These are phyloP conservation scores for Hiodon tergisus DNA, from an alignment of 2,113 vertebrate genomes.

Conservation along the genomic window DNA sequence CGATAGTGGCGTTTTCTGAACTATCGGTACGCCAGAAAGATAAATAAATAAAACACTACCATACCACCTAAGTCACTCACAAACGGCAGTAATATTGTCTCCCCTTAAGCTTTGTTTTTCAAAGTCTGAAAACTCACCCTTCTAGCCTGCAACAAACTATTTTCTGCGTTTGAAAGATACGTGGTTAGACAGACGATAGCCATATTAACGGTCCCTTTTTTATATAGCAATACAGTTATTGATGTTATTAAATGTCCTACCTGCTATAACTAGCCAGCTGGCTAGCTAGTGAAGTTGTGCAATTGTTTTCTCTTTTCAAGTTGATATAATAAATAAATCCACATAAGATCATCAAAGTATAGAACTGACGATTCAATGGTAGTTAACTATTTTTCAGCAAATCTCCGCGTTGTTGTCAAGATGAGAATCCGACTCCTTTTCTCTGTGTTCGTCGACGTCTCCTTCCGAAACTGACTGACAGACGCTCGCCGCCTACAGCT, in stretches of 20 bases:
- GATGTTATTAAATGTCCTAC: conserved; percentile 15
- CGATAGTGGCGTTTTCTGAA: too few relatives aligned
- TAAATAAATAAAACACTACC: too few relatives aligned
- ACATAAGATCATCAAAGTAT: conserved; percentile 8
- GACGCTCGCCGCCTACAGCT: conserved; percentile 14
- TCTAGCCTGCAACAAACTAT: background rate
- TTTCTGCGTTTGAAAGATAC: background rate
- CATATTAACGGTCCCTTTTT: background rate
- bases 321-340: conserved; percentile 17
- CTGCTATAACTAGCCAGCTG: conserved; percentile 11
- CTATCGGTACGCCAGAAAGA: too few relatives aligned
- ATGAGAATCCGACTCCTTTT: conserved; percentile 13
- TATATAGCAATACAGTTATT: background rate
- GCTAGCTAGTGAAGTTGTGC: conserved; percentile 7
- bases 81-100: too few relatives aligned
- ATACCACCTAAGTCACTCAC: too few relatives aligned
- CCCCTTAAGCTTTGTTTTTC: background rate
- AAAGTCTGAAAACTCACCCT: conserved; percentile 22
- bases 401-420: background rate
- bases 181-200: background rate
- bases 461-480: conserved; percentile 20
- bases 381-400: conserved; percentile 12
- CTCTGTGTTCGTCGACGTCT: conserved; percentile 7
- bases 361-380: background rate
- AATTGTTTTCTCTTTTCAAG: conserved; percentile 14